A percentile compares a stretch with the other conserved stretches of the same genome.
Evolutionary conservation across 2,888 invertebrate species (phyloP).

Genomic region (Tolmerus cingulatus): DNA sequence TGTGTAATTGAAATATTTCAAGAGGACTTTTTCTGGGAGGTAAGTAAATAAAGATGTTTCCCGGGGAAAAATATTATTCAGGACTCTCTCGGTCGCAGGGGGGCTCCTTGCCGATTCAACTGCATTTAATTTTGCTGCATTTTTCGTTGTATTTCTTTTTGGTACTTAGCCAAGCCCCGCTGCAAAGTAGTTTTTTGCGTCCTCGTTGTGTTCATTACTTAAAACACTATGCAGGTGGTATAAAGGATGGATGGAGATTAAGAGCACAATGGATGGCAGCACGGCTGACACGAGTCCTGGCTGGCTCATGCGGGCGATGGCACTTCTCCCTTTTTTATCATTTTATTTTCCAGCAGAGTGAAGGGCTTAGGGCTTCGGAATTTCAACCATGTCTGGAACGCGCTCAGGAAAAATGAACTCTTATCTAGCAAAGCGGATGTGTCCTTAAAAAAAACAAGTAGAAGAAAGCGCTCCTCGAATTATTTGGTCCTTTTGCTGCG

Average conservation of each 20-base stretch:
- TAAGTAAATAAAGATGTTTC: background rate
- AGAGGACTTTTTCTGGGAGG: background rate
- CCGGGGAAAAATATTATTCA: background rate
- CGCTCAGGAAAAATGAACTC: background rate
- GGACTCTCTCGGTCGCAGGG: background rate
- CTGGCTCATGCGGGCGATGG: background rate
- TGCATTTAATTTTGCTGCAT: background rate
- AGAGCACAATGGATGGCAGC: background rate
- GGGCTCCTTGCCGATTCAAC: background rate
- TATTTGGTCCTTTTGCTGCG: background rate
- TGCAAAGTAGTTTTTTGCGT: background rate
- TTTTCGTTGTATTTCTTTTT: background rate
- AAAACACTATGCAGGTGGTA: constrained; percentile 11
- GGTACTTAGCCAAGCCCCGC: background rate
- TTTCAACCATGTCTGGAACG: background rate
- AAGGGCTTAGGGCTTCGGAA: background rate
- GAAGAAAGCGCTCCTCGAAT: background rate
- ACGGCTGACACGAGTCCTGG: background rate
- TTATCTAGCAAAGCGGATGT: background rate
- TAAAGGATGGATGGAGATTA: background rate
- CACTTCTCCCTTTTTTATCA: background rate
- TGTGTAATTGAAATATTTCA: background rate
- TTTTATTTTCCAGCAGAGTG: background rate
- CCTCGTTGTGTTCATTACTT: constrained; percentile 6
- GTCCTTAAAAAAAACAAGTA: background rate